Base-by-base conservation (phyloP, 2,888 invertebrate species). In the Aphidoletes aphidimyza region DNA sequence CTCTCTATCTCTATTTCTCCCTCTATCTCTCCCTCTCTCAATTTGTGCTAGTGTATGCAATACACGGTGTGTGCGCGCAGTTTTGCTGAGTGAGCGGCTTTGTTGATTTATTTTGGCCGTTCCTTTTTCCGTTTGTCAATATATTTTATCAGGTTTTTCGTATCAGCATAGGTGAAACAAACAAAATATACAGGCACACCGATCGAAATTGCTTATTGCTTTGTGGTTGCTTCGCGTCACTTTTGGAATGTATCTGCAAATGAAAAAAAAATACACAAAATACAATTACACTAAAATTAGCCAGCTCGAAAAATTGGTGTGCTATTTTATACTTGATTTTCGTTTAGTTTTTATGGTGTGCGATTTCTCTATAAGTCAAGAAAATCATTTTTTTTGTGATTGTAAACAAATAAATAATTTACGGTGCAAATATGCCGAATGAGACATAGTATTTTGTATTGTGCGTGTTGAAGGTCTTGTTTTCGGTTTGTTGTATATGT, bases 161-260 rank as follows among this genome's bases (percentile, higher is more conserved):
- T 54, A 54, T 54, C 17, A 2, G 19, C 2, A 47, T 3, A 47
- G 17, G 3, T 5, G 19, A 47, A 47, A 47, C 2, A 47, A 54
- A 54, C n/a, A 47, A 47, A 47, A 47, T 19, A 47, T 17, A n/a
- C n/a, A n/a, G n/a, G n/a, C n/a, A n/a, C n/a, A n/a, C n/a, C n/a
- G n/a, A n/a, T 69, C 34, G 34, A 69, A 69, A 69, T 69, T 30
- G 34, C 30, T 69, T 69, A 69, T 69, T 69, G 69, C 69, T 69
- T 69, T 69, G 54, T 22, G 26, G 30, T 69, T 26, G 30, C 30
- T 69, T 30, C 69, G 14, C 34, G 14, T 30, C 30, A 14, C 30
- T 69, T 69, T 30, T 69, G 69, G 69, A 69, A 69, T 69, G n/a
- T 69, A 30, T 30, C 69, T 69, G 69, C 3, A 69, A 69, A 30